Conservation (phyloP, 2,113 vertebrate genomes). For the Capreolus pygargus region DNA sequence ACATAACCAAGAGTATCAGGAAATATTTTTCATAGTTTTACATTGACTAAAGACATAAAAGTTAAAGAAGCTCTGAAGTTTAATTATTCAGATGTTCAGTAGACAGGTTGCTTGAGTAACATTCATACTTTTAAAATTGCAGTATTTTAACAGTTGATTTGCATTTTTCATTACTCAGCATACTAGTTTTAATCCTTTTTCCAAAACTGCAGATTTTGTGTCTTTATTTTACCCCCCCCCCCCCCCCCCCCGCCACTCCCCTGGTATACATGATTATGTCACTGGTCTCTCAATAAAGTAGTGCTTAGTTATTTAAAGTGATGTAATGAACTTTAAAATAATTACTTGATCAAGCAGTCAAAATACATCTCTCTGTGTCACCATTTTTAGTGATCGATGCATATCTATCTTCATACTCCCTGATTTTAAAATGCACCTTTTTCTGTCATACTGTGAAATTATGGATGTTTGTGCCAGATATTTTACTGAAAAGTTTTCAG, state of each 20-base stretch:
- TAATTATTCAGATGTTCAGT: not conserved
- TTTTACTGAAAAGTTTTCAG: conserved; percentile 7
- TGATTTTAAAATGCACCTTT: conserved; percentile 3
- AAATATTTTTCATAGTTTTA: conserved; percentile 29
- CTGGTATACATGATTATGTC: not conserved
- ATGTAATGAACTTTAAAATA: conserved; percentile 12
- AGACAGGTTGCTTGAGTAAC: not conserved
- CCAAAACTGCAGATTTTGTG: not conserved
- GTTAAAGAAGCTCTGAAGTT: not conserved
- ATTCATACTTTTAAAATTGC: not conserved
- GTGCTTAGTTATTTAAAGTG: conserved; percentile 13
- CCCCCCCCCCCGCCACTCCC: not conserved
- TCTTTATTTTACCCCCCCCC: not conserved
- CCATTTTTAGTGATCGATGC: not conserved
- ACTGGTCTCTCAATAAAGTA: not conserved
- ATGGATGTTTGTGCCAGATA: not conserved
- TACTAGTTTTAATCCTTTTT: not conserved
- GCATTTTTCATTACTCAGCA: not conserved
- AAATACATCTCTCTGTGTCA: not conserved
- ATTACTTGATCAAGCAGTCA: not conserved
- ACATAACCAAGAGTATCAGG: not conserved
- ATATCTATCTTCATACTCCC: not conserved
- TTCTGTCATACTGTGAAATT: not conserved
- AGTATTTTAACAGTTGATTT: conserved; percentile 12
- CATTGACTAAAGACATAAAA: conserved; percentile 2